Percentiles rank a stretch among this genome's conserved stretches.
These are phyloP conservation scores for Chaunax sp. DNA, from an alignment of 2,797 vertebrate species.

Conservation along the genomic window DNA sequence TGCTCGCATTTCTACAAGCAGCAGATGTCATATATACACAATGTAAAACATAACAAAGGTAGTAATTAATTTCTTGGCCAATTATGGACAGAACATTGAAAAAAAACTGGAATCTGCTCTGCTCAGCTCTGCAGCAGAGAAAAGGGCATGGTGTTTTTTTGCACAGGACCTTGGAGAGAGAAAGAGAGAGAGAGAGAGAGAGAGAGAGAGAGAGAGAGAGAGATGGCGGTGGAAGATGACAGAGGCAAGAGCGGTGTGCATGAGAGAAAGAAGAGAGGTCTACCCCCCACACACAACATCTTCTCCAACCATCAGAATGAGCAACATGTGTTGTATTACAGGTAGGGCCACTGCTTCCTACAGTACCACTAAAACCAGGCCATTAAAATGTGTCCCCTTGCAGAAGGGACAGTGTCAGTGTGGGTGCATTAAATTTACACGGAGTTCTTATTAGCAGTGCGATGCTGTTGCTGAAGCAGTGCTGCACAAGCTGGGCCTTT, in stretches of 20 bases:
- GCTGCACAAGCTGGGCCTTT: conserved; percentile 45
- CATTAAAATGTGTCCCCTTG: conserved; percentile 60
- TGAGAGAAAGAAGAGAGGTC: conserved; percentile 22
- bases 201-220: conserved; percentile 14
- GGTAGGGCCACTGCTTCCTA: conserved; percentile 40
- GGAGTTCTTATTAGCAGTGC: conserved; percentile 57
- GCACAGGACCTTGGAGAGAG: conserved; percentile 41
- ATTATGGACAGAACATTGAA: background rate
- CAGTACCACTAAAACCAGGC: conserved; percentile 39
- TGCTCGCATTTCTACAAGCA: background rate
- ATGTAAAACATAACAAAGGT: background rate
- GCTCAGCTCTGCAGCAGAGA: too few relatives aligned
- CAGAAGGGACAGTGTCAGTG: conserved; percentile 46
- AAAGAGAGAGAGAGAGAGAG: conserved; percentile 29
- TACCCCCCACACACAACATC: too few relatives aligned
- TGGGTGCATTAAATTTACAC: conserved; percentile 52
- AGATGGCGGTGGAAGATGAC: conserved; percentile 16
- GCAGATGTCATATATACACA: background rate
- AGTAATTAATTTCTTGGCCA: background rate
- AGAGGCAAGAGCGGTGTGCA: conserved; percentile 1
- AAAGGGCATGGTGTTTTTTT: background rate
- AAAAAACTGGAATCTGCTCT: background rate
- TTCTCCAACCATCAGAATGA: conserved; percentile 29
- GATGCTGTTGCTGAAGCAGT: conserved; percentile 34
- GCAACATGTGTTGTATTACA: conserved; percentile 24